Evolutionary conservation across 2,888 invertebrate genomes (phyloP).

Genomic region (Drosophila gaucha): DNA sequence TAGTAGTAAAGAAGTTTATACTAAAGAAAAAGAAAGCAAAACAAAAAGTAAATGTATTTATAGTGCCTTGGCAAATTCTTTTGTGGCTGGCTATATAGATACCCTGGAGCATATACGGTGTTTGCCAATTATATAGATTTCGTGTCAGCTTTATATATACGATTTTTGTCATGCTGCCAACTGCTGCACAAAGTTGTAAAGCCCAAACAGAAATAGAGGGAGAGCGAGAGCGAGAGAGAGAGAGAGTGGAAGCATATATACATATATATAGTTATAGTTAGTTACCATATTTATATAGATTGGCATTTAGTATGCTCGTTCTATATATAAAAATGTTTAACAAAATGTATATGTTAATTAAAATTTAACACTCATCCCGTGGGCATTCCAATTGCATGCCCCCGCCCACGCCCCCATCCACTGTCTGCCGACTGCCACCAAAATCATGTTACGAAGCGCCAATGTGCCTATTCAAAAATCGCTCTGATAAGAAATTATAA

Average conservation of each 20-base stretch:
- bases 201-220: not conserved
- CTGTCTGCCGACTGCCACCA: not conserved
- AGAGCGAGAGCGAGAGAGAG: not conserved
- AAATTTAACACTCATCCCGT: constrained; percentile 55
- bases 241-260: not conserved
- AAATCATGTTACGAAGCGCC: constrained; percentile 32
- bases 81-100: constrained; percentile 3
- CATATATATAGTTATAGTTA: not conserved
- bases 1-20: not conserved
- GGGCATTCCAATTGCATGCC: constrained; percentile 6
- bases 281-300: not conserved
- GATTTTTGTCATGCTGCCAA: constrained; percentile 23
- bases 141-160: not conserved
- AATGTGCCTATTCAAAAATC: constrained; percentile 49
- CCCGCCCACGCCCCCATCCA: too few species aligned
- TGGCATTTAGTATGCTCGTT: not conserved
- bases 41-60: not conserved
- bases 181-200: constrained; percentile 9
- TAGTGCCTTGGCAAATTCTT: too few species aligned
- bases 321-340: constrained; percentile 15
- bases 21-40: not conserved
- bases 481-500: constrained; percentile 61
- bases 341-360: constrained; percentile 54
- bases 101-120: constrained; percentile 6
- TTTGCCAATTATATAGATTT: not conserved